phyloP scores from a whole-genome alignment of 2,113 vertebrate genomes.

The Pygoscelis antarcticus region DNA sequence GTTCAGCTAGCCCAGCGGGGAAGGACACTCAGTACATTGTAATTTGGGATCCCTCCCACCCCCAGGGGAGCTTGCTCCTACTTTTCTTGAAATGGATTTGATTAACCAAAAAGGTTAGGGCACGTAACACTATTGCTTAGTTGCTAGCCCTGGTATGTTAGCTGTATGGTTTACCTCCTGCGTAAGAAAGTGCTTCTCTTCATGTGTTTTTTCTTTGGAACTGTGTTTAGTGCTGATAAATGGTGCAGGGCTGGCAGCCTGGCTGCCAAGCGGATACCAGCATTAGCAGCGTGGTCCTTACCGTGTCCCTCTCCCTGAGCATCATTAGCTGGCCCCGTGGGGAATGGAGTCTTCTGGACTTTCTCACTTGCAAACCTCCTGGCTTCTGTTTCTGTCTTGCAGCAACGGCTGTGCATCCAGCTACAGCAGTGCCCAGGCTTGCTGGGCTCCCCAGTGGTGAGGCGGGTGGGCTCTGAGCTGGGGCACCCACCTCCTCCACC shows the following conservation, averaged over 20 bases:
- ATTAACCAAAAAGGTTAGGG: not conserved
- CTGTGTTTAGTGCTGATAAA: not conserved
- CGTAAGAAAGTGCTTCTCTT: not conserved
- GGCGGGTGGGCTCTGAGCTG: not conserved
- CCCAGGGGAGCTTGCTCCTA: not conserved
- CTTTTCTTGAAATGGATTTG: not conserved
- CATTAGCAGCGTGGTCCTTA: accelerated
- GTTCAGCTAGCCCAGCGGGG: not conserved
- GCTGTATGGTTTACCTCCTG: not conserved
- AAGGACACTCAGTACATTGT: not conserved
- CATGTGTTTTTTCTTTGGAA: not conserved
- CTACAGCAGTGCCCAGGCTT: not conserved
- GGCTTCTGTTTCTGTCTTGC: not conserved
- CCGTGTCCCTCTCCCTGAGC: accelerated
- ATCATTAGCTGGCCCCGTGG: not conserved
- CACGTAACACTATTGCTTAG: not conserved
- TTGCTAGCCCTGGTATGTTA: not conserved
- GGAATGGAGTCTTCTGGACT: not conserved
- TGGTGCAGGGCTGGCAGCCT: not conserved
- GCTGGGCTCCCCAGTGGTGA: not conserved
- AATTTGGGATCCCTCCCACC: constrained; percentile 5
- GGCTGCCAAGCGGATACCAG: not conserved
- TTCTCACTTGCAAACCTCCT: not conserved
- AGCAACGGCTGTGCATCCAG: not conserved
- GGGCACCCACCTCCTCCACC: not conserved